These are phyloP conservation scores for Colossoma macropomum DNA, from an alignment of 2,113 vertebrate genomes.

Conservation along the genomic window DNA sequence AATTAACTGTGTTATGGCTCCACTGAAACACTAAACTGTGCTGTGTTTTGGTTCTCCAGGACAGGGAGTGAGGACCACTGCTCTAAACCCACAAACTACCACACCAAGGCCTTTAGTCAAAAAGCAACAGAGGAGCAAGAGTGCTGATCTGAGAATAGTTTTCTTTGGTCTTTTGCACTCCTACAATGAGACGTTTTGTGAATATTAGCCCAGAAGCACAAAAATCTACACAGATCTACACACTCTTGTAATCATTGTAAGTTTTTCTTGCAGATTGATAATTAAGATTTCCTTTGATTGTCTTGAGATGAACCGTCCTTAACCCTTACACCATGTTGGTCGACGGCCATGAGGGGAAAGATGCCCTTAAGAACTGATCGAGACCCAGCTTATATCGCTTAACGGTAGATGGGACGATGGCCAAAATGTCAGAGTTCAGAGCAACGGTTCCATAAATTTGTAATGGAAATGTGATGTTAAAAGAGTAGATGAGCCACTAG, in stretches of 20 bases:
- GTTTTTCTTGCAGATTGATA: not conserved
- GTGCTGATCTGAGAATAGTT: not conserved
- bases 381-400: not conserved
- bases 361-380: not conserved
- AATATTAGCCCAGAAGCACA: slow-evolving; percentile 6
- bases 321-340: not conserved
- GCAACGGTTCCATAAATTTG: not conserved
- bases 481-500: not conserved
- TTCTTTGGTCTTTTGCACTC: not conserved
- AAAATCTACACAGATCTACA: not conserved
- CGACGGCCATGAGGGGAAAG: not conserved
- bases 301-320: not conserved
- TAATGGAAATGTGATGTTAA: not conserved
- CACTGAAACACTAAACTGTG: not conserved
- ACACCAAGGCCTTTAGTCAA: not conserved
- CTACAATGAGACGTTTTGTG: not conserved
- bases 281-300: not conserved
- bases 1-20: not conserved
- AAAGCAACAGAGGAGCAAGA: not conserved
- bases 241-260: not conserved
- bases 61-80: not conserved
- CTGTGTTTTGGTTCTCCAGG: not conserved
- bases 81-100: not conserved
- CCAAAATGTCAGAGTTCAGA: not conserved
- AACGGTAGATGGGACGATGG: no score